These are phyloP conservation scores for Python bivittatus DNA, from an alignment of 2,113 vertebrate species.

Conservation along the genomic window DNA sequence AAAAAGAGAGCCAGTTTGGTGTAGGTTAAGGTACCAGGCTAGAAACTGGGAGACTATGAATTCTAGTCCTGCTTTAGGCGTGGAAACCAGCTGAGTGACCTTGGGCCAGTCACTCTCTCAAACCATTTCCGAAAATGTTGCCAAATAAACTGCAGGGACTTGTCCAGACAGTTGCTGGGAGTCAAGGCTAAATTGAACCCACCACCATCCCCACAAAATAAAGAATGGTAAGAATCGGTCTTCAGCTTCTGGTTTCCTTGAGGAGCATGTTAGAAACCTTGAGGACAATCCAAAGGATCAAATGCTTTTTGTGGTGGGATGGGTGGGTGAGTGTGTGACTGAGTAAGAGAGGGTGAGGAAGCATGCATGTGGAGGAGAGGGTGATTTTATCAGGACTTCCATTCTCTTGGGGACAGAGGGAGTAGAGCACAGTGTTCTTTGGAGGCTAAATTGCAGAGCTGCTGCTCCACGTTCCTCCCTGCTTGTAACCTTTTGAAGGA, in stretches of 20 bases:
- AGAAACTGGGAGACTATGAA: neutral
- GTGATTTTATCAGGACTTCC: constrained; percentile 1
- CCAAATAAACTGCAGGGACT: neutral
- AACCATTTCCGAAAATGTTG: neutral
- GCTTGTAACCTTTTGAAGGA: constrained; percentile 6
- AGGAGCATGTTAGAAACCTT: neutral
- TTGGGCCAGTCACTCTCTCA: neutral
- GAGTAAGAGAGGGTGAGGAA: neutral
- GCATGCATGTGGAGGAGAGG: neutral
- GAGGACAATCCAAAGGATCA: neutral
- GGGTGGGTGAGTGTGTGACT: neutral
- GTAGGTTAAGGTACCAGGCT: neutral
- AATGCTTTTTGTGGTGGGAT: neutral
- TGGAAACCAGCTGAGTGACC: neutral
- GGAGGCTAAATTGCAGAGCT: neutral
- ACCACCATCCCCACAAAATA: neutral
- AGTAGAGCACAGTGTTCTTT: constrained; percentile 10
- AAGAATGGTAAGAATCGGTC: neutral
- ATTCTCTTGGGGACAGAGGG: neutral
- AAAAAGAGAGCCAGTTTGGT: neutral
- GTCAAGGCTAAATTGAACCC: neutral
- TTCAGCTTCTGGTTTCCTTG: neutral
- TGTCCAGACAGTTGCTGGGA: neutral
- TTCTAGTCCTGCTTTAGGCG: neutral
- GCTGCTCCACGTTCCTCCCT: neutral